Evolutionary conservation across 2,113 vertebrate genomes (phyloP).

Genomic region (Chionodraco myersi): DNA sequence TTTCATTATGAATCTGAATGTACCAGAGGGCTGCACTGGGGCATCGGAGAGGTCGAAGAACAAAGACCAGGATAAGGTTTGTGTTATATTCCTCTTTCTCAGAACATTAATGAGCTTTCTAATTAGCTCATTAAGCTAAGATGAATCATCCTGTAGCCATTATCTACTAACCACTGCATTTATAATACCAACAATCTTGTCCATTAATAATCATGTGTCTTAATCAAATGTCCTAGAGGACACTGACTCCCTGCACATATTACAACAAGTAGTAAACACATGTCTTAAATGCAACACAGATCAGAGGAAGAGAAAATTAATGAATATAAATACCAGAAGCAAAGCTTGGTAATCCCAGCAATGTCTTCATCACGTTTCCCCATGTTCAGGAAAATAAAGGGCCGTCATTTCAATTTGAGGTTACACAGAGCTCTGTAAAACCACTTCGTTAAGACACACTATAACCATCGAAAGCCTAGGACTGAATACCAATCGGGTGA

Average conservation of each 20-base stretch:
- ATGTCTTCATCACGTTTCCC: slow-evolving; percentile 1
- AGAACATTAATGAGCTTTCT: slow-evolving; percentile 8
- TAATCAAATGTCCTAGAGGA: background rate
- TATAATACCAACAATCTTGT: background rate
- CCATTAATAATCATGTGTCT: background rate
- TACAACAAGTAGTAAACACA: slow-evolving; percentile 3
- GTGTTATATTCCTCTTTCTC: background rate
- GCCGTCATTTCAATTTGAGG: background rate
- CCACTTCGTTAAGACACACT: background rate
- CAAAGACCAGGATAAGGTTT: background rate
- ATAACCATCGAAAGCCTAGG: background rate
- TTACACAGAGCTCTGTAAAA: background rate
- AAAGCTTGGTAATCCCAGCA: background rate
- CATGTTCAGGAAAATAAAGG: slow-evolving; percentile 11
- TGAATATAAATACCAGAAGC: background rate
- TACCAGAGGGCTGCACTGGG: background rate
- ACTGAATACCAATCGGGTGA: background rate
- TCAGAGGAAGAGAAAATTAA: background rate
- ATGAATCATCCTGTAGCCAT: background rate
- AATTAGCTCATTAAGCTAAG: background rate
- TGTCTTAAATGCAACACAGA: slow-evolving; percentile 5
- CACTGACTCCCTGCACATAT: background rate
- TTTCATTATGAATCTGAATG: background rate
- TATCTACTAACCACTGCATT: too few species aligned
- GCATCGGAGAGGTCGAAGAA: background rate